Evolutionary conservation across 2,113 vertebrate genomes (phyloP), one percentile per base, ranked within the genome.

Genomic region (Gopherus evgoodei): DNA sequence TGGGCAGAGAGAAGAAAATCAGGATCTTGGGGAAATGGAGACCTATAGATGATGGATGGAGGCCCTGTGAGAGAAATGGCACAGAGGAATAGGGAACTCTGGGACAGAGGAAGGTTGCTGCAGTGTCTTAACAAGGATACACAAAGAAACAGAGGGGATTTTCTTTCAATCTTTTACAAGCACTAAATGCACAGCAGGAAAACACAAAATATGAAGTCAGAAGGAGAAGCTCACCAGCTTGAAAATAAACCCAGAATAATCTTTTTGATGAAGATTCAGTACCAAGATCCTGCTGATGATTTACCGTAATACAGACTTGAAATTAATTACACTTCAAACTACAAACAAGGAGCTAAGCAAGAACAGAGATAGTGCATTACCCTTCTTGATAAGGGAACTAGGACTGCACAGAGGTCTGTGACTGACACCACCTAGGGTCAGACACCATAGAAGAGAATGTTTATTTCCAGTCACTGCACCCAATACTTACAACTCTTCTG

Each of bases 21-120:
- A 81, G 83, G 94, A 93, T 90, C 38, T 16, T 59, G 31, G 11
- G 31, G 78, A 57, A 96, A 96, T 35, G 78, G 59, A 82, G 17
- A 91, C 56, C 47, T 93, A 76, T 10, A 5, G 12, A 25, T 83
- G 62, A 8, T 91, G 27, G 83, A 72, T 62, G 44, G 62, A 95
- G 19, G 47, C 35, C n/a, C 44, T 2, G 0, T n/a, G 75, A 31
- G 75, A 86, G 56, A 95, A 92, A 62, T 84, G 29, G 22, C 90
- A 69, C 29, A 50, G 88, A 86, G 10, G 16, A 75, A 81, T 1
- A 56, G 38, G 57, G 27, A 90, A 93, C 78, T 24, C 57, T 88
- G 81, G 49, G 69, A 82, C 22, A 1, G 29, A 82, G 52, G 86
- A 87, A 57, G 13, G 65, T 72, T 38, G 17, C 3, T 49, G 21